phyloP scores from a whole-genome alignment of 2,113 vertebrate genomes.

The Indicator indicator region DNA sequence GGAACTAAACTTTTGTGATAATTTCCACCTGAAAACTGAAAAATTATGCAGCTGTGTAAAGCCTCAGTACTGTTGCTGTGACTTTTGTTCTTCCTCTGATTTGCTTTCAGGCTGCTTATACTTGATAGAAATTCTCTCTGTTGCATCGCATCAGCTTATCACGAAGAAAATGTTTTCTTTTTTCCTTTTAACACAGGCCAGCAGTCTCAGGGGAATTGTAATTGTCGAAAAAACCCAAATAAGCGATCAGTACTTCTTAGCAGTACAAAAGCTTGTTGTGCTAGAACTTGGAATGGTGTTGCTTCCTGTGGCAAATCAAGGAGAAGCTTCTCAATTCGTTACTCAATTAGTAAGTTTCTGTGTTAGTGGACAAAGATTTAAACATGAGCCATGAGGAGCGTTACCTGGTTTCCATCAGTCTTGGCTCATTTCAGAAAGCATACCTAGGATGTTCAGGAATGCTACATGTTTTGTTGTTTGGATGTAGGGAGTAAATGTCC shows the following conservation, averaged over 20 bases:
- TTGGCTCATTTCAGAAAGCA: neutral
- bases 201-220: constrained; percentile 80
- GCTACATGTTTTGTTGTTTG: neutral
- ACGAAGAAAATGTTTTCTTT: neutral
- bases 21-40: neutral
- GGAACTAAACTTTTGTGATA: neutral
- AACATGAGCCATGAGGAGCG: neutral
- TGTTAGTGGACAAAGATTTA: neutral
- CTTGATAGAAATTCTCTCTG: neutral
- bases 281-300: constrained; percentile 90
- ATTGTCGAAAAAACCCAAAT: constrained; percentile 86
- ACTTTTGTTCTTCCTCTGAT: neutral
- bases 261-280: constrained; percentile 87
- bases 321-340: constrained; percentile 88
- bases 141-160: neutral
- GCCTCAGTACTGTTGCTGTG: neutral
- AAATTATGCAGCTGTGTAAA: neutral
- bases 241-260: constrained; percentile 87
- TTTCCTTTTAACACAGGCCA: constrained; percentile 70
- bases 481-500: neutral
- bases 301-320: constrained; percentile 83
- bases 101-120: neutral
- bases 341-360: constrained; percentile 82
- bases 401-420: neutral
- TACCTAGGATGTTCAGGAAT: neutral